Evolutionary conservation across 2,113 vertebrate species (phyloP), one percentile per base, ranked within the genome.

Genomic region (Lasiurus borealis): DNA sequence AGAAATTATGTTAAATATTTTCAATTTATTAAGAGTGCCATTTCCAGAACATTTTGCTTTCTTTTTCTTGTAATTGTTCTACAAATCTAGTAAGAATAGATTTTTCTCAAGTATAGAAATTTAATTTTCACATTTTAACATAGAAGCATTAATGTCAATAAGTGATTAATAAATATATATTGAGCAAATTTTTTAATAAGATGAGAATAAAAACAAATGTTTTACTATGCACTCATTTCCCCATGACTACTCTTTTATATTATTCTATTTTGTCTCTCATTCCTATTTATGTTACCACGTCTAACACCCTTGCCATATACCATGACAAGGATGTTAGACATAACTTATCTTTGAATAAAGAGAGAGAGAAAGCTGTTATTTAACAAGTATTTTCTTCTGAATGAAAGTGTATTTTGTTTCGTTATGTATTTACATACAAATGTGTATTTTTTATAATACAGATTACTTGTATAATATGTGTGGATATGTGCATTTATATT

Each of bases 101-200:
- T 82, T 93, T 21, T 13, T 7, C 16, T 75, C 11, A 48, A 44
- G 68, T 50, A 27, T 5, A 75, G 40, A 92, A 73, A 88, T 86
- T 44, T 40, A 59, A 59, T n/a, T 88, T 73, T 94, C 50, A 73
- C 12, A 90, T 78, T 69, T 93, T 2, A 72, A 94, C 52, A 48
- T 82, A 40, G 36, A 3, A 21, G 5, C 40, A 64, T 36, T 11
- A 64, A 77, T 78, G 40, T 57, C 23, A 77, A 46, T n/a, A 71
- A 7, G 27, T 2, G 9, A 52, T 85, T 46, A 82, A n/a, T 66
- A 87, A 77, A 50, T 59, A 54, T 27, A 9, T 85, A 34, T 73
- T 73, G 23, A 75, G 10, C 2, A 94, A 71, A 94, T 82, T 50
- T 68, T 80, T 71, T 11, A 94, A 68, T 77, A 18, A 92, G 11